These are phyloP conservation scores for Noctua pronuba DNA, from an alignment of 2,888 invertebrate species.

Conservation along the genomic window DNA sequence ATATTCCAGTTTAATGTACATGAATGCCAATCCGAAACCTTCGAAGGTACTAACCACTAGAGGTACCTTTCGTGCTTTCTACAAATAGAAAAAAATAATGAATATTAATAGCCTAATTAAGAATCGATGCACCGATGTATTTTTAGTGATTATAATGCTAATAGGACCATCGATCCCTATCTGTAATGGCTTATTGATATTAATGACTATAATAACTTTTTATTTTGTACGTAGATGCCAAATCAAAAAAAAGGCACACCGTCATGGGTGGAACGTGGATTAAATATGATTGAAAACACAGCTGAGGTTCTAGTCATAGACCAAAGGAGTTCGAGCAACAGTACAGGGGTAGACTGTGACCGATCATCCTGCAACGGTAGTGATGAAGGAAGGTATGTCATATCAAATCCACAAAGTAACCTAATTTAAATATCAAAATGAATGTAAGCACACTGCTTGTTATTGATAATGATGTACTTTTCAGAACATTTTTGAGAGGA, in stretches of 20 bases:
- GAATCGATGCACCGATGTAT: conserved; percentile 13
- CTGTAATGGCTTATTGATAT: conserved; percentile 25
- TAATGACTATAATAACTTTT: conserved; percentile 34
- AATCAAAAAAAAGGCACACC: conserved; percentile 89
- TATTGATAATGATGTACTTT: conserved; percentile 30
- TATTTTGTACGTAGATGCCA: conserved; percentile 80
- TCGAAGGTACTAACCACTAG: background rate
- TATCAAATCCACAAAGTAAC: background rate
- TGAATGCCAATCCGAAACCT: background rate
- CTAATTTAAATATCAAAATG: background rate
- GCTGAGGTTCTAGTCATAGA: conserved; percentile 91
- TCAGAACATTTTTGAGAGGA: conserved; percentile 94
- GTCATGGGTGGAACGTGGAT: conserved; percentile 90
- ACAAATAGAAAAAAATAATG: conserved; percentile 19
- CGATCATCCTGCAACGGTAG: conserved; percentile 87
- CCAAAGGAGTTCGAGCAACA: conserved; percentile 87
- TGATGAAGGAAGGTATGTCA: conserved; percentile 85
- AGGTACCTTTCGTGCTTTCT: conserved; percentile 30
- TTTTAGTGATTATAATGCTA: conserved; percentile 22
- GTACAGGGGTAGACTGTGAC: conserved; percentile 85
- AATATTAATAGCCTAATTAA: conserved; percentile 52
- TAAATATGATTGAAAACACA: conserved; percentile 88
- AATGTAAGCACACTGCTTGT: background rate
- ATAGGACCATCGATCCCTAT: conserved; percentile 24
- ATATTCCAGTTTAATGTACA: background rate